phyloP scores from a whole-genome alignment of 2,888 invertebrate genomes.

The Cryptops parisi region DNA sequence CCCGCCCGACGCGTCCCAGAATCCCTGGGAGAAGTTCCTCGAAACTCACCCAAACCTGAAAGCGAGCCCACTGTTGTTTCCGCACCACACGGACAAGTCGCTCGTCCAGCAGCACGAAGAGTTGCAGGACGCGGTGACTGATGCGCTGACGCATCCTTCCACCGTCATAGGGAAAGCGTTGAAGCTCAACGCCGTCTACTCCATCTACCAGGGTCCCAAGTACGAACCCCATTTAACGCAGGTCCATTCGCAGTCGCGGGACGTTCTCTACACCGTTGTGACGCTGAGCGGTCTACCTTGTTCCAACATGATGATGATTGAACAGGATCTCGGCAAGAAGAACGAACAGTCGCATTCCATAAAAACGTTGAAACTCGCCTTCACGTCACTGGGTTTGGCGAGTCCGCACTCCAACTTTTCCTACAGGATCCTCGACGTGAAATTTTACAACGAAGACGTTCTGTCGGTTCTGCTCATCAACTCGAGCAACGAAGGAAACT shows the following conservation, averaged over 20 bases:
- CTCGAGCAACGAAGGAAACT: background rate
- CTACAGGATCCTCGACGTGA: conserved; percentile 25
- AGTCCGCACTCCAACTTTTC: background rate
- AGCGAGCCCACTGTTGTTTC: conserved; percentile 46
- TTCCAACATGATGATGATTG: conserved; percentile 2
- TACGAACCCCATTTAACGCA: background rate
- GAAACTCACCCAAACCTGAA: conserved; percentile 53
- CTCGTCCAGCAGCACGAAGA: conserved; percentile 63
- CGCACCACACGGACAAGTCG: conserved; percentile 58
- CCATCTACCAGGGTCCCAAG: conserved; percentile 1
- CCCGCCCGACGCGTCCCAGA: conserved; percentile 51
- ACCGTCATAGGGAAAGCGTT: conserved; percentile 5
- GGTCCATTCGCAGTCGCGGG: background rate
- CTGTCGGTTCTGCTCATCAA: conserved; percentile 29
- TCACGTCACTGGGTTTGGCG: background rate
- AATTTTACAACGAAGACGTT: conserved; percentile 29
- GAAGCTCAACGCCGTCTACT: background rate
- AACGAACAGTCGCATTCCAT: background rate
- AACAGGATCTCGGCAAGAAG: conserved; percentile 1
- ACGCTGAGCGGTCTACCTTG: background rate
- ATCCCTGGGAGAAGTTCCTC: conserved; percentile 52
- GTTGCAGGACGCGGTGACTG: conserved; percentile 48
- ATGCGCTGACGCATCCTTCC: conserved; percentile 21
- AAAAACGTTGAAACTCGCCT: background rate
- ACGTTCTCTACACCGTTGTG: conserved; percentile 1